Evolutionary conservation across 2,797 vertebrate genomes (phyloP).

Genomic region (Muscicapa comitata): DNA sequence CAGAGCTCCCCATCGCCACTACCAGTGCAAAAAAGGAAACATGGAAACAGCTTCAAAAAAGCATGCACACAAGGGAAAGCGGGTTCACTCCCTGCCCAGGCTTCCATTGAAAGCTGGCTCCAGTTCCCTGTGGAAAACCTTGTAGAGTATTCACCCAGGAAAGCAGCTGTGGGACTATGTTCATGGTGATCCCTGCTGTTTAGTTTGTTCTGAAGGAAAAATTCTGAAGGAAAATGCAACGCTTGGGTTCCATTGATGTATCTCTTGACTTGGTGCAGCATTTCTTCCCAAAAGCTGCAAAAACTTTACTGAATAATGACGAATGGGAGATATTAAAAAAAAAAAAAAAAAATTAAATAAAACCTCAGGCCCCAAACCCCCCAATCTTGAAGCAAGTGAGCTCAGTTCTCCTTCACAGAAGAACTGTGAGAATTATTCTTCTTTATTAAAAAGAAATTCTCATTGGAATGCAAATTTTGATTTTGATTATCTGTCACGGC

Average conservation of each 20-base stretch:
- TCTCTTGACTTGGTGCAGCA: not conserved
- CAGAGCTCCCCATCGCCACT: not conserved
- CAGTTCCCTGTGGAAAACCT: not conserved
- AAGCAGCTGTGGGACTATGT: not conserved
- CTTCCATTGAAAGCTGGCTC: not conserved
- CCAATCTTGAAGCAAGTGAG: constrained; percentile 5
- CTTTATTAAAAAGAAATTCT: constrained; percentile 72
- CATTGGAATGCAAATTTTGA: constrained; percentile 84
- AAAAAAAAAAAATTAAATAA: not conserved
- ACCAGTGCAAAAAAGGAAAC: not conserved
- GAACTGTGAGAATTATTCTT: constrained; percentile 75
- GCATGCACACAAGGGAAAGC: rapidly evolving
- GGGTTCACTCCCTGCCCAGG: not conserved
- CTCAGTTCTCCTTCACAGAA: constrained; percentile 58
- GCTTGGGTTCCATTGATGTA: not conserved
- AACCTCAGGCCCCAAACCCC: not conserved
- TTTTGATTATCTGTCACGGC: constrained; percentile 82
- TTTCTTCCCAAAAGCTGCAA: not conserved
- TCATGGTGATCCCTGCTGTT: not conserved
- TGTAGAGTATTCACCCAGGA: not conserved
- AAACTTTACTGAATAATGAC: not conserved
- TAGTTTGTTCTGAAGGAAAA: not conserved
- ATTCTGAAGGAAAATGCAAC: not conserved
- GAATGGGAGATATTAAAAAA: not conserved
- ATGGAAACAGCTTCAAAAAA: not conserved